A percentile compares a stretch with the other conserved stretches of the same genome.
Conservation (phyloP, 2,888 invertebrate genomes). For the Galerucella calmariensis region DNA sequence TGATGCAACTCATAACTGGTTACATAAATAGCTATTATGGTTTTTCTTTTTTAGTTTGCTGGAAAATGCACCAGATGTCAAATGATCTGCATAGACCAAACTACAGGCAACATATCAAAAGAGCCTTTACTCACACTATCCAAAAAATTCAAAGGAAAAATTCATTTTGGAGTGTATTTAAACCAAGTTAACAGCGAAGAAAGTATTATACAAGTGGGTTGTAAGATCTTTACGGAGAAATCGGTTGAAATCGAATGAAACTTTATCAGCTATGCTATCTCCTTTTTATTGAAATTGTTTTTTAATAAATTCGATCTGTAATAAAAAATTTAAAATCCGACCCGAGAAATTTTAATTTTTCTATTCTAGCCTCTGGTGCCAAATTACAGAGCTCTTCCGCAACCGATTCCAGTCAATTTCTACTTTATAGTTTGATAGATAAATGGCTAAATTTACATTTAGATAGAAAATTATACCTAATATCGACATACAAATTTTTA, state of each 20-base stretch:
- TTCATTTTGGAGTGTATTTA: slow-evolving; percentile 85
- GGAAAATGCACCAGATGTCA: slow-evolving; percentile 91
- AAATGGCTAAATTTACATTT: too few relatives aligned
- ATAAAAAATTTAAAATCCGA: too few relatives aligned
- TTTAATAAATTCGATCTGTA: not conserved
- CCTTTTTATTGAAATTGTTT: not conserved
- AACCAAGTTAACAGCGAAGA: slow-evolving; percentile 42
- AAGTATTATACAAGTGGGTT: slow-evolving; percentile 28
- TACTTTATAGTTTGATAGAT: too few relatives aligned
- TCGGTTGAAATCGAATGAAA: not conserved
- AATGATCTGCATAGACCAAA: slow-evolving; percentile 95
- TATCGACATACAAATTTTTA: too few relatives aligned
- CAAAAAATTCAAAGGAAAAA: slow-evolving; percentile 78
- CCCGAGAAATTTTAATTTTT: too few relatives aligned
- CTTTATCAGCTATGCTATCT: not conserved
- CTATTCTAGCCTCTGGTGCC: too few relatives aligned
- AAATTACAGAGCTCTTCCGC: too few relatives aligned
- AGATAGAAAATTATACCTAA: too few relatives aligned
- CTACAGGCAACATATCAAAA: slow-evolving; percentile 80
- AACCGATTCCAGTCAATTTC: too few relatives aligned
- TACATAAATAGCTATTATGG: not conserved
- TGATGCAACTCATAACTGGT: too few relatives aligned
- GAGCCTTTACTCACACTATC: slow-evolving; percentile 84
- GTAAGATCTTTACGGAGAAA: slow-evolving; percentile 16
- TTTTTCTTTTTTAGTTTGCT: slow-evolving; percentile 70